phyloP scores from a whole-genome alignment of 2,888 invertebrate species.

The Drosophila maculinotata region DNA sequence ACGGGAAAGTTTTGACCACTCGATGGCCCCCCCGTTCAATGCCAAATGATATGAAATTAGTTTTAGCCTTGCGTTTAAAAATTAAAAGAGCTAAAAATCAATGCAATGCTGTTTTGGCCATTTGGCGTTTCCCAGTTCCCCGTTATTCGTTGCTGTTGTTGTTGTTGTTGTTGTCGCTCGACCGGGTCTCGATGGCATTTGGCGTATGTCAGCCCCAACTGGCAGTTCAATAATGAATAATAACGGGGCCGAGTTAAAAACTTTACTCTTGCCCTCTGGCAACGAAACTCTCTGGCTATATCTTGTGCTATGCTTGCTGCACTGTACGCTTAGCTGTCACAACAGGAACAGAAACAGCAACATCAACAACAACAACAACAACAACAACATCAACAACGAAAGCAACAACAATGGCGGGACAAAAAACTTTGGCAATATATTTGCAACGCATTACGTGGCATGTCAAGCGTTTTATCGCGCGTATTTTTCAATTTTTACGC shows the following conservation, averaged over 20 bases:
- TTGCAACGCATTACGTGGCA: slow-evolving; percentile 81
- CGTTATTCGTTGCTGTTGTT: background rate
- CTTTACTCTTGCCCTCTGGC: slow-evolving; percentile 36
- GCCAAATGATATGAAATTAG: slow-evolving; percentile 78
- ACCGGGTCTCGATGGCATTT: slow-evolving; percentile 57
- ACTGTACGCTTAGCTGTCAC: slow-evolving; percentile 71
- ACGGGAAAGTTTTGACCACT: slow-evolving; percentile 37
- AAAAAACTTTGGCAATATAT: slow-evolving; percentile 79
- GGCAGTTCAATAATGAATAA: slow-evolving; percentile 80
- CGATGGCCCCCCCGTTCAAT: slow-evolving; percentile 43
- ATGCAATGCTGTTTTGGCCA: slow-evolving; percentile 46
- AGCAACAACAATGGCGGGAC: slow-evolving; percentile 23
- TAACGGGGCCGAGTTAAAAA: slow-evolving; percentile 74
- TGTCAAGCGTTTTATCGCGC: slow-evolving; percentile 81
- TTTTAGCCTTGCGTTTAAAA: slow-evolving; percentile 72
- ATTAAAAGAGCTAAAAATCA: slow-evolving; percentile 55
- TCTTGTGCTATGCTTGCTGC: slow-evolving; percentile 28
- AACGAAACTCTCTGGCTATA: slow-evolving; percentile 20
- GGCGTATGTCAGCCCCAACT: slow-evolving; percentile 74
- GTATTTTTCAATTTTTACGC: slow-evolving; percentile 77
- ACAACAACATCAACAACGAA: slow-evolving; percentile 18
- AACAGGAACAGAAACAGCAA: slow-evolving; percentile 49
- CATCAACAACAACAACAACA: slow-evolving; percentile 30
- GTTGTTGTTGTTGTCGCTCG: slow-evolving; percentile 9
- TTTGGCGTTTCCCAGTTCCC: slow-evolving; percentile 27